A percentile compares a stretch with the other conserved stretches of the same genome.
These are phyloP conservation scores for Esperia sulphurella DNA, from an alignment of 2,888 invertebrate genomes.

Conservation along the genomic window DNA sequence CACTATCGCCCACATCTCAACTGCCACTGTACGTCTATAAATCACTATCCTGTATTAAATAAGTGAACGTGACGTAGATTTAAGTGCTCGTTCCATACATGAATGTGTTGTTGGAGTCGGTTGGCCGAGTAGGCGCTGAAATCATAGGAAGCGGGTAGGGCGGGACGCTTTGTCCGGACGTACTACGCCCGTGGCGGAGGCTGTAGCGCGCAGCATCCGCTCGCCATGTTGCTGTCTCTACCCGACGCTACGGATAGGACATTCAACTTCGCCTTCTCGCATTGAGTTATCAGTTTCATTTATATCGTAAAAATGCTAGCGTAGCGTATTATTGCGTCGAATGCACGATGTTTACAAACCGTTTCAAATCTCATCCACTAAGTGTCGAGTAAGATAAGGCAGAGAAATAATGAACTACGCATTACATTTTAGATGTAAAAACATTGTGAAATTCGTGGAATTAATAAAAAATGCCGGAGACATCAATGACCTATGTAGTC, in stretches of 20 bases:
- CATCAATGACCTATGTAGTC: too few relatives aligned
- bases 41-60: conserved; percentile 24
- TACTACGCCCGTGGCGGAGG: conserved; percentile 68
- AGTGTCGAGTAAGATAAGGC: not conserved
- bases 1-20: conserved; percentile 20
- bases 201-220: conserved; percentile 73
- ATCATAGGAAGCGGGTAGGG: conserved; percentile 51
- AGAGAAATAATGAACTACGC: not conserved
- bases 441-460: not conserved
- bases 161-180: conserved; percentile 66
- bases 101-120: conserved; percentile 31
- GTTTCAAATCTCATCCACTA: too few relatives aligned
- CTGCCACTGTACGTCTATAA: conserved; percentile 40
- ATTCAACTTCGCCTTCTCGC: conserved; percentile 6
- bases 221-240: conserved; percentile 50
- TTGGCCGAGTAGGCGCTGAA: conserved; percentile 34
- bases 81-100: conserved; percentile 57
- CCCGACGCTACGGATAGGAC: conserved; percentile 16
- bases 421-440: not conserved
- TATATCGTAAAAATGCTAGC: not conserved
- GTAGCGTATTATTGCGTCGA: too few relatives aligned
- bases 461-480: too few relatives aligned
- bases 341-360: too few relatives aligned
- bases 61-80: conserved; percentile 40
- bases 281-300: not conserved